phyloP scores from a whole-genome alignment of 2,113 vertebrate species.

The Proterorhinus semilunaris region DNA sequence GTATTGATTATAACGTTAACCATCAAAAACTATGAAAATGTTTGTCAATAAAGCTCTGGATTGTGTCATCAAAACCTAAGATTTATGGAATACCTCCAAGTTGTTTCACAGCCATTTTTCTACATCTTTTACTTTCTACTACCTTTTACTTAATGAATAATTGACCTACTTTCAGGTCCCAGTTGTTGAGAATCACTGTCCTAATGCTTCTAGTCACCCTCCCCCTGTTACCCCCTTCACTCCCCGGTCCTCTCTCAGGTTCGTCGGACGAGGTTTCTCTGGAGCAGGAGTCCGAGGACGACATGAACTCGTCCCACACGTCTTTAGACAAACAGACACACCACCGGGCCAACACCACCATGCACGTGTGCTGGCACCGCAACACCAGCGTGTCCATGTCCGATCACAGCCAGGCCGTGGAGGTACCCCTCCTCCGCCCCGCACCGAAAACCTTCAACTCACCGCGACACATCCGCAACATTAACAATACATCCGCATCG shows the following conservation, averaged over 20 bases:
- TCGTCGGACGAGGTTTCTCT: constrained; percentile 84
- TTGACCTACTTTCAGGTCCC: too few species aligned
- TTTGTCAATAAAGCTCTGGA: too few species aligned
- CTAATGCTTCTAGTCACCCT: constrained; percentile 25
- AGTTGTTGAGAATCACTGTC: not conserved
- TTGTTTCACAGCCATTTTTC: too few species aligned
- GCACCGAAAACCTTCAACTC: not conserved
- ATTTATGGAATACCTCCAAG: too few species aligned
- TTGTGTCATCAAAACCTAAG: too few species aligned
- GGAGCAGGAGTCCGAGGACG: constrained; percentile 90
- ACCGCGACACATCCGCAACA: not conserved
- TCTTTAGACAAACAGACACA: constrained; percentile 86
- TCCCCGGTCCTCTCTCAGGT: constrained; percentile 70
- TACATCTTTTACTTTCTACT: too few species aligned
- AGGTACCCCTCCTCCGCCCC: constrained; percentile 80
- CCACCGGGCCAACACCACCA: constrained; percentile 88
- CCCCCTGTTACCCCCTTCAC: constrained; percentile 21
- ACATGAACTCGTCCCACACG: constrained; percentile 78
- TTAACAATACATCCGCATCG: not conserved
- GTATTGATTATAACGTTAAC: too few species aligned
- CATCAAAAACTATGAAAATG: too few species aligned
- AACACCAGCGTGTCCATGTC: constrained; percentile 94
- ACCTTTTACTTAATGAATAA: too few species aligned
- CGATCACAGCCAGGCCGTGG: constrained; percentile 89
- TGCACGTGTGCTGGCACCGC: constrained; percentile 97